These are phyloP conservation scores for Crypturellus undulatus DNA, from an alignment of 2,113 vertebrate genomes.

Conservation along the genomic window DNA sequence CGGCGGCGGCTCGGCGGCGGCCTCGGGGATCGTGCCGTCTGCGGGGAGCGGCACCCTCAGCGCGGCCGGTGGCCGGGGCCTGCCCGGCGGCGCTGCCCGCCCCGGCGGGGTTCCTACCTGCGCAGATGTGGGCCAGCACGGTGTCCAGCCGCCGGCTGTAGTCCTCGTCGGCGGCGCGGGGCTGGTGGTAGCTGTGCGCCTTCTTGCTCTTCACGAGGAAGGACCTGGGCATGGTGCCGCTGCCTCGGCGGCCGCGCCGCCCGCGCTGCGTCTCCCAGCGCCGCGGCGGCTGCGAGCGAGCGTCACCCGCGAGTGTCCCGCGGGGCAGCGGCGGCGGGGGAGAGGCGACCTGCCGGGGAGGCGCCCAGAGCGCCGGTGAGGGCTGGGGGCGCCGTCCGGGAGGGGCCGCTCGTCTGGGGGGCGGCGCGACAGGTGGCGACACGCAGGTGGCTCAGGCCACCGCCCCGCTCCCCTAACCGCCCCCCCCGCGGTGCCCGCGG, in stretches of 20 bases:
- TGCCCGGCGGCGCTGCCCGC: background rate
- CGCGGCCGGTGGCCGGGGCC: background rate
- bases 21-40: slow-evolving; percentile 72
- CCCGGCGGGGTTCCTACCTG: slow-evolving; percentile 80
- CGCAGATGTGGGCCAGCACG: slow-evolving; percentile 83
- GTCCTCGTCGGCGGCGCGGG: slow-evolving; percentile 86
- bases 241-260: background rate
- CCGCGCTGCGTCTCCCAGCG: background rate
- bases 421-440: no score
- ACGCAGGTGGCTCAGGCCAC: no score
- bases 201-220: slow-evolving; percentile 98
- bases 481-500: no score
- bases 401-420: no score
- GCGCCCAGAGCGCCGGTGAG: no score
- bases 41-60: background rate
- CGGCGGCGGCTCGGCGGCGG: slow-evolving; percentile 55
- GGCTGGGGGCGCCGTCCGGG: no score
- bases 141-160: slow-evolving; percentile 80
- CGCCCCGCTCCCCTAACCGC: no score
- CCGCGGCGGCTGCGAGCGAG: background rate
- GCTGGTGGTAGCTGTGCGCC: slow-evolving; percentile 97
- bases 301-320: background rate
- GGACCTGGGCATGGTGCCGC: slow-evolving; percentile 89
- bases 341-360: no score
- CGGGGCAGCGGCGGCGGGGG: no score